phyloP scores from a whole-genome alignment of 2,888 invertebrate genomes.

The Molorchus minor region DNA sequence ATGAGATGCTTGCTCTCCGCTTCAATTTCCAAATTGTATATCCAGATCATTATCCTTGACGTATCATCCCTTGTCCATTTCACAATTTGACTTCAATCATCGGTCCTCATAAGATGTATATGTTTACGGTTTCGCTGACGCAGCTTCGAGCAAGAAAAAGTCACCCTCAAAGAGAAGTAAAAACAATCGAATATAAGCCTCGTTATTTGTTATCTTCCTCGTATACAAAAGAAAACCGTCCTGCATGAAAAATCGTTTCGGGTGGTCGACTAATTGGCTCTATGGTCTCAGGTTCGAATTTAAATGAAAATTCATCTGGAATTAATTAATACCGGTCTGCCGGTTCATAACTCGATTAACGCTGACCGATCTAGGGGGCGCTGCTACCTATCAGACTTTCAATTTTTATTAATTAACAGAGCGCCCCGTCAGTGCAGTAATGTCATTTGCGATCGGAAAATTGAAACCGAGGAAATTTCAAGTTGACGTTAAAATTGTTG shows the following conservation, averaged over 20 bases:
- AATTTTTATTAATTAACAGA: constrained; percentile 35
- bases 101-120: constrained; percentile 1
- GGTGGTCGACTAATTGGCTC: constrained; percentile 26
- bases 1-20: too few species aligned
- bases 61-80: not conserved
- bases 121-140: constrained; percentile 19
- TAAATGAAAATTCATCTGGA: constrained; percentile 25
- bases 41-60: not conserved
- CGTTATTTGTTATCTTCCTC: constrained; percentile 8
- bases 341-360: constrained; percentile 32
- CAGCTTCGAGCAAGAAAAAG: not conserved
- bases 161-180: constrained; percentile 10
- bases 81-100: constrained; percentile 4
- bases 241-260: constrained; percentile 11
- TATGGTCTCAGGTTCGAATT: constrained; percentile 17
- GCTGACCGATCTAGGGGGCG: constrained; percentile 26
- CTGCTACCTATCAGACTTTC: constrained; percentile 33
- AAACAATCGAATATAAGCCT: constrained; percentile 20
- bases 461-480: not conserved
- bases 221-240: constrained; percentile 14
- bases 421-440: not conserved
- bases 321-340: constrained; percentile 37
- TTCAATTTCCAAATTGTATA: too few species aligned
- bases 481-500: too few species aligned
- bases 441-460: too few species aligned